phyloP scores from a whole-genome alignment of 2,888 invertebrate species.

The Deilephila elpenor region DNA sequence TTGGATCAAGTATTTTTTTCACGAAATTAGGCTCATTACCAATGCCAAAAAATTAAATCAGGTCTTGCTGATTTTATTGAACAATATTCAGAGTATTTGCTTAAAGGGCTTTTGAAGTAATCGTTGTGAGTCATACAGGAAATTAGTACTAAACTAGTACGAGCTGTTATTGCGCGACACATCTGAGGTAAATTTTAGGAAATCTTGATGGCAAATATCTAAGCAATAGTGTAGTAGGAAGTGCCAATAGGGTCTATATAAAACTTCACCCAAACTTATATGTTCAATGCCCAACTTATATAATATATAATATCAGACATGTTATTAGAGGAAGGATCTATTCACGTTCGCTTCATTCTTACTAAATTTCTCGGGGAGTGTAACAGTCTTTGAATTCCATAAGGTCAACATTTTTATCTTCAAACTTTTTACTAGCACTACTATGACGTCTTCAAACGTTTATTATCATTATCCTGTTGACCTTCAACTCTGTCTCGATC shows the following conservation, averaged over 20 bases:
- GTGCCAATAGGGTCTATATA: no score
- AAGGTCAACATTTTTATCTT: background rate
- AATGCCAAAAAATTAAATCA: background rate
- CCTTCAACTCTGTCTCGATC: background rate
- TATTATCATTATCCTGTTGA: background rate
- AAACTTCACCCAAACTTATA: no score
- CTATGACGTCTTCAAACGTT: background rate
- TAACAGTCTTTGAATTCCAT: background rate
- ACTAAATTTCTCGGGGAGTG: background rate
- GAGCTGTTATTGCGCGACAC: no score
- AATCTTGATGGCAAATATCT: no score
- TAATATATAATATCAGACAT: no score
- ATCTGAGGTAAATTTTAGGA: no score
- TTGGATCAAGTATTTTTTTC: conserved; percentile 38
- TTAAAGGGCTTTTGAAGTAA: no score
- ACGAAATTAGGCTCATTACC: conserved; percentile 10
- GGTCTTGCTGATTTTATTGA: conserved; percentile 8
- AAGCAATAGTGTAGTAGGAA: no score
- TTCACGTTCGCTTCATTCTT: background rate
- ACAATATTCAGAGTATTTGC: background rate
- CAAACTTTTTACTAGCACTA: background rate
- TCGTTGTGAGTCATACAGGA: no score
- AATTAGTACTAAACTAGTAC: no score
- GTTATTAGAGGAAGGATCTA: background rate
- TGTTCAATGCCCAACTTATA: no score